Conservation (phyloP, 2,888 invertebrate genomes). For the Eumerus sabulonum region DNA sequence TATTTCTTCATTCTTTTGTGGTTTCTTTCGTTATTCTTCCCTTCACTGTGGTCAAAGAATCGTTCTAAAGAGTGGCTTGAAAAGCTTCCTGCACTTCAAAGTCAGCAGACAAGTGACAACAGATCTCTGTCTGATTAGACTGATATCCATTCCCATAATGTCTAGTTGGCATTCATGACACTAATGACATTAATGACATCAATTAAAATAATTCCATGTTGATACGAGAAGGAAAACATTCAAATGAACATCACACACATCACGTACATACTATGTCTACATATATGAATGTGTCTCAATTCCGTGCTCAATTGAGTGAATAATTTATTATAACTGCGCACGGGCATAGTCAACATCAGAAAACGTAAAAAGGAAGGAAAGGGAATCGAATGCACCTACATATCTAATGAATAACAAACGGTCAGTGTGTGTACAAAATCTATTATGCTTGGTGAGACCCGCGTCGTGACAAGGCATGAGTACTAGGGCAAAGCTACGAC, state of each 20-base stretch:
- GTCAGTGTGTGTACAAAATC: slow-evolving; percentile 24
- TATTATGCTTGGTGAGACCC: too few relatives aligned
- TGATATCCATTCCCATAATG: slow-evolving; percentile 40
- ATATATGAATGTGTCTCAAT: slow-evolving; percentile 66
- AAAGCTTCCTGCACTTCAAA: slow-evolving; percentile 50
- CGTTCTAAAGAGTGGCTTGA: slow-evolving; percentile 17
- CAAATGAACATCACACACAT: slow-evolving; percentile 35
- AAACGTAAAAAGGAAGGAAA: slow-evolving; percentile 13
- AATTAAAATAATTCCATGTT: slow-evolving; percentile 63
- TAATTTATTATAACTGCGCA: slow-evolving; percentile 56
- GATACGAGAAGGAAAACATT: slow-evolving; percentile 18
- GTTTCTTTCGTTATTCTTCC: slow-evolving; percentile 5
- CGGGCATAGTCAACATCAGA: background rate
- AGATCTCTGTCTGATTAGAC: slow-evolving; percentile 11
- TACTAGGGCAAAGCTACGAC: slow-evolving; percentile 32
- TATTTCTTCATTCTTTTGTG: slow-evolving; percentile 26
- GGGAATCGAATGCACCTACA: slow-evolving; percentile 16
- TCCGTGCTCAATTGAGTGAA: slow-evolving; percentile 64
- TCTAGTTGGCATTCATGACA: slow-evolving; percentile 53
- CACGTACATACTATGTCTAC: too few relatives aligned
- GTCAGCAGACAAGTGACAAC: background rate
- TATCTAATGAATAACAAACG: slow-evolving; percentile 65
- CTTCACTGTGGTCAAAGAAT: slow-evolving; percentile 31
- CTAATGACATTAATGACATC: slow-evolving; percentile 64
- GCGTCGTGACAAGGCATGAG: slow-evolving; percentile 45